These are phyloP conservation scores for Dasyornis broadbenti DNA, from an alignment of 2,113 vertebrate species.

Conservation along the genomic window DNA sequence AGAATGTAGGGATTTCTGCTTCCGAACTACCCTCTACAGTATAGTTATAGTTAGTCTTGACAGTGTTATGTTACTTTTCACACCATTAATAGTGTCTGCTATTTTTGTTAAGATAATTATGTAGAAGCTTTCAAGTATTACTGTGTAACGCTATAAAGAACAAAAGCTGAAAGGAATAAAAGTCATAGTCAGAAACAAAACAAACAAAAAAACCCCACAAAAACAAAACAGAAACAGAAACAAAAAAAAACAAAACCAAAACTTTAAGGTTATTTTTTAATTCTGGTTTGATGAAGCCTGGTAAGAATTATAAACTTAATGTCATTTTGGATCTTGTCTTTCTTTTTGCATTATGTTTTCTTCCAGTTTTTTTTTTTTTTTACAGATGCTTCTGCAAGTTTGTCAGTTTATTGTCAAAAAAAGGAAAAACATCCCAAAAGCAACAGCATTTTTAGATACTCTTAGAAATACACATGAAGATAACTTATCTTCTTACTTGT, in stretches of 20 bases:
- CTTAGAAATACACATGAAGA: neutral
- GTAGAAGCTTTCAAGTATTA: neutral
- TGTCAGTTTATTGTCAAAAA: neutral
- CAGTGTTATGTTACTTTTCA: neutral
- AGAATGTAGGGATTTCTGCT: neutral
- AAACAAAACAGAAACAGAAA: neutral
- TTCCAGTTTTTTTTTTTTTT: neutral
- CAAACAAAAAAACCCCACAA: too few relatives aligned
- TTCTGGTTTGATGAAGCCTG: neutral
- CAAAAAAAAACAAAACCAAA: neutral
- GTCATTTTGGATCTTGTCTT: neutral
- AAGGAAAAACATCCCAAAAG: neutral
- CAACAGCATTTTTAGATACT: neutral
- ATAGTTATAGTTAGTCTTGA: neutral
- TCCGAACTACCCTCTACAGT: neutral
- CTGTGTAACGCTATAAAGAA: neutral
- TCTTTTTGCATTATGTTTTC: neutral
- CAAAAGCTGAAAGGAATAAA: neutral
- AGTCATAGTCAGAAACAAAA: neutral
- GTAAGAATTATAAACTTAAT: neutral
- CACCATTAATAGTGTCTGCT: neutral
- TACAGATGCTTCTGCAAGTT: neutral
- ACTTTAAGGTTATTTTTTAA: neutral
- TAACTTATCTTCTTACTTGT: neutral
- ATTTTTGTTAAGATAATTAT: neutral